Percentiles rank a stretch among this genome's conserved stretches.
These are phyloP conservation scores for Penaeus japonicus DNA, from an alignment of 1,140 invertebrate species.

Conservation along the genomic window DNA sequence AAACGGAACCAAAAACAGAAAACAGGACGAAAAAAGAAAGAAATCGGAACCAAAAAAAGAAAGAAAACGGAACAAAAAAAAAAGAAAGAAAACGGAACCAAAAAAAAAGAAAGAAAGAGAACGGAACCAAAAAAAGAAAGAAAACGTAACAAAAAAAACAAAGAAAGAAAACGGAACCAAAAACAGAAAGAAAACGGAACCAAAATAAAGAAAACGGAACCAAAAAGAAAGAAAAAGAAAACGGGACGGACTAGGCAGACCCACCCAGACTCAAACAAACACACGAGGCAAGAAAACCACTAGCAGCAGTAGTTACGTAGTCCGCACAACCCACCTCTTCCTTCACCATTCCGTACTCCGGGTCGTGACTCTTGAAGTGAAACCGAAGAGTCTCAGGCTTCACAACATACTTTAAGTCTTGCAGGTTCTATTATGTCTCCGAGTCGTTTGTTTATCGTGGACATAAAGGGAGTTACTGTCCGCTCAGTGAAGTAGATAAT, in stretches of 20 bases:
- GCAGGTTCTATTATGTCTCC: constrained; percentile 66
- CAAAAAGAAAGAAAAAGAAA: background rate
- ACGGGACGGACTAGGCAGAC: background rate
- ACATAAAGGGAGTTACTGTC: constrained; percentile 67
- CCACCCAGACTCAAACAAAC: background rate
- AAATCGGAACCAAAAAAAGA: too few species aligned
- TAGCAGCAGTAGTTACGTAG: too few species aligned
- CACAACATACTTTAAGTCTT: constrained; percentile 67
- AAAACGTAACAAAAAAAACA: too few species aligned
- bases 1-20: too few species aligned
- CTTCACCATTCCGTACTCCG: constrained; percentile 69
- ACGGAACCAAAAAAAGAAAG: too few species aligned
- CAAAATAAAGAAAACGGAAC: background rate
- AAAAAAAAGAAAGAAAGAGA: too few species aligned
- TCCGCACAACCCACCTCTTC: constrained; percentile 65
- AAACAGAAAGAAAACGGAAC: background rate
- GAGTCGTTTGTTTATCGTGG: constrained; percentile 65
- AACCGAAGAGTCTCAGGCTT: constrained; percentile 65
- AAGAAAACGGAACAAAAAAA: too few species aligned
- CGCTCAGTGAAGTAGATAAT: constrained; percentile 68
- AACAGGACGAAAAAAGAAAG: too few species aligned
- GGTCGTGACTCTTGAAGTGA: constrained; percentile 68
- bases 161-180: background rate
- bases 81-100: too few species aligned
- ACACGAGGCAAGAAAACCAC: too few species aligned